phyloP scores from a whole-genome alignment of 1,140 invertebrate genomes.

The Hetaerina americana region DNA sequence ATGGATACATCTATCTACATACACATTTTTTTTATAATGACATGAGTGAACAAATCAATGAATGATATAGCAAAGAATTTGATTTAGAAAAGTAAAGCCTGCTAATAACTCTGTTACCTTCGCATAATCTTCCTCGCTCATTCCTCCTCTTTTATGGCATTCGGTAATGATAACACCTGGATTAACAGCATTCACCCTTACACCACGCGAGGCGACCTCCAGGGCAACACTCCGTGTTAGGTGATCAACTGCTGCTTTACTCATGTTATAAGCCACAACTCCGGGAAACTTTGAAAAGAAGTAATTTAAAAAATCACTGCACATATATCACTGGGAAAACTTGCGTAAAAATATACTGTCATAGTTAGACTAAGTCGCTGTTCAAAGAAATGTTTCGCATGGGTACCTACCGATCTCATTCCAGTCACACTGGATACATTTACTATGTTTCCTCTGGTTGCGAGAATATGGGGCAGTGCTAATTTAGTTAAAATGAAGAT shows the following conservation, averaged over 20 bases:
- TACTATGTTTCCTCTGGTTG: constrained; percentile 73
- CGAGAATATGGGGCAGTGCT: constrained; percentile 66
- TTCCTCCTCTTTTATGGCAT: constrained; percentile 44
- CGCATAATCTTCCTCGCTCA: constrained; percentile 43
- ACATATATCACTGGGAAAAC: background rate
- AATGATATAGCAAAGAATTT: background rate
- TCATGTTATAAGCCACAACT: constrained; percentile 42
- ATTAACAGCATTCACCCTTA: constrained; percentile 52
- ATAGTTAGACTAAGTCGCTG: background rate
- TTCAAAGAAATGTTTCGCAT: background rate
- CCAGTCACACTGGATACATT: constrained; percentile 86
- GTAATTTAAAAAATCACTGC: background rate
- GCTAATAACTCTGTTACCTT: constrained; percentile 26
- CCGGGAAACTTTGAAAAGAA: constrained; percentile 20
- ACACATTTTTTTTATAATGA: no score
- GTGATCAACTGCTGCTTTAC: constrained; percentile 54
- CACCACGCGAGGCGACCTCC: constrained; percentile 32
- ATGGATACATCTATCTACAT: no score
- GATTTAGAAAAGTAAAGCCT: background rate
- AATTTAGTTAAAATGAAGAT: constrained; percentile 73
- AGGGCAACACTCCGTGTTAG: constrained; percentile 48
- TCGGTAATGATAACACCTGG: constrained; percentile 49
- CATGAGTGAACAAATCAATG: no score
- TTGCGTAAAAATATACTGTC: no score
- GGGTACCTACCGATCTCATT: constrained; percentile 38